Evolutionary conservation across 2,113 vertebrate species (phyloP).

Genomic region (Callipepla squamata): DNA sequence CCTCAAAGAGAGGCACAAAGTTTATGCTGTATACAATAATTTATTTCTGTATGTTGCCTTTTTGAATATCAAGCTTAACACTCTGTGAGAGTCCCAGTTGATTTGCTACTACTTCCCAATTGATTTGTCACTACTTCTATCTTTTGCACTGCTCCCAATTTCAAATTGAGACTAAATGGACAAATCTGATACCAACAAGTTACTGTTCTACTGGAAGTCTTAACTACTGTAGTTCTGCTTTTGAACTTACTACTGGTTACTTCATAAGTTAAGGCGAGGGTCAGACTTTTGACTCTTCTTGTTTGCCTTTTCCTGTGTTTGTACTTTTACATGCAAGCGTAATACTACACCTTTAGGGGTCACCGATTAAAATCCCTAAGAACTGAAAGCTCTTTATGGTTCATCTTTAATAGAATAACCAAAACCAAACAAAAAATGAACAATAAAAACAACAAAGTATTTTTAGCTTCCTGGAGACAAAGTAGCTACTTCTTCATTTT

Average conservation of each 20-base stretch:
- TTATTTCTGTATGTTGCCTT: neutral
- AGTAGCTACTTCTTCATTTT: neutral
- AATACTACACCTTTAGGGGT: accelerated
- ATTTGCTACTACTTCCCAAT: neutral
- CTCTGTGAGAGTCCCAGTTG: neutral
- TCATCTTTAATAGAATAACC: neutral
- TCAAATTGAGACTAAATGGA: slow-evolving; percentile 44
- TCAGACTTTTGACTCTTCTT: neutral
- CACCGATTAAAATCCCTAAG: too few species aligned
- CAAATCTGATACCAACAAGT: slow-evolving; percentile 4
- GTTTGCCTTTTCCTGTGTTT: neutral
- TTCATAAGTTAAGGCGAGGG: slow-evolving; percentile 3
- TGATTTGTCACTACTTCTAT: neutral
- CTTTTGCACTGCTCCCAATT: neutral
- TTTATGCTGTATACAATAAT: neutral
- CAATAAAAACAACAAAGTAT: neutral
- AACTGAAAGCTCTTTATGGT: too few species aligned
- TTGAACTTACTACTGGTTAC: neutral
- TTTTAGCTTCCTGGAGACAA: neutral
- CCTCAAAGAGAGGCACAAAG: neutral
- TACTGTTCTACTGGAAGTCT: slow-evolving; percentile 7
- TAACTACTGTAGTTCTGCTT: neutral
- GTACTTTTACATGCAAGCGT: neutral
- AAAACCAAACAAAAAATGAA: neutral
- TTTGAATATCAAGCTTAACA: neutral